Conservation (phyloP, 1,140 invertebrate genomes). For the Dendroctonus ponderosae region DNA sequence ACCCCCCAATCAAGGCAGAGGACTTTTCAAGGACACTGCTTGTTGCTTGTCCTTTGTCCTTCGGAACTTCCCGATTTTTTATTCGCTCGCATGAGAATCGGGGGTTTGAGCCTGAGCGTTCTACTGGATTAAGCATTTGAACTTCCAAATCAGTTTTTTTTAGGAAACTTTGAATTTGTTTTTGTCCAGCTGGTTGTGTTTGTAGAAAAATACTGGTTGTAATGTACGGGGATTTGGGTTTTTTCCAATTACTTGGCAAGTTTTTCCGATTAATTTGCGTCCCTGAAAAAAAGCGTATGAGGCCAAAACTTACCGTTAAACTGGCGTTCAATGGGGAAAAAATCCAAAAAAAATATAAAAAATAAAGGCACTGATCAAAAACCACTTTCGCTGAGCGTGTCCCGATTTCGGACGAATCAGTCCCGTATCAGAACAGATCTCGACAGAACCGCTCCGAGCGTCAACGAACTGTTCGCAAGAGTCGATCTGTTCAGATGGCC, state of each 20-base stretch:
- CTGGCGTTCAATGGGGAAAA: not conserved
- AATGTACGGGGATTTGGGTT: too few relatives aligned
- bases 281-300: not conserved
- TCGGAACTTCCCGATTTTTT: not conserved
- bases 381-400: not conserved
- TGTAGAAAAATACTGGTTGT: too few relatives aligned
- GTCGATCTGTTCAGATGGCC: not conserved
- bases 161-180: not conserved
- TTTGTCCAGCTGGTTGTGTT: too few relatives aligned
- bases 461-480: not conserved
- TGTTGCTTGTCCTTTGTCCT: conserved; percentile 8
- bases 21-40: conserved; percentile 14
- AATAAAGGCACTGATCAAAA: conserved; percentile 8
- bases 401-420: conserved; percentile 3
- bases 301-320: conserved; percentile 1
- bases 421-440: not conserved
- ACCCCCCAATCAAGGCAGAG: not conserved
- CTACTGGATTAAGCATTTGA: not conserved
- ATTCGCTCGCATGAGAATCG: not conserved
- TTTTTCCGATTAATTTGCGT: too few relatives aligned
- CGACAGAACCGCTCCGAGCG: conserved; percentile 1
- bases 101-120: not conserved
- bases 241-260: too few relatives aligned
- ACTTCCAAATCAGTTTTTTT: not conserved
- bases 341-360: conserved; percentile 12